Base-by-base conservation (phyloP, 2,113 vertebrate species). In the Dascyllus trimaculatus region DNA sequence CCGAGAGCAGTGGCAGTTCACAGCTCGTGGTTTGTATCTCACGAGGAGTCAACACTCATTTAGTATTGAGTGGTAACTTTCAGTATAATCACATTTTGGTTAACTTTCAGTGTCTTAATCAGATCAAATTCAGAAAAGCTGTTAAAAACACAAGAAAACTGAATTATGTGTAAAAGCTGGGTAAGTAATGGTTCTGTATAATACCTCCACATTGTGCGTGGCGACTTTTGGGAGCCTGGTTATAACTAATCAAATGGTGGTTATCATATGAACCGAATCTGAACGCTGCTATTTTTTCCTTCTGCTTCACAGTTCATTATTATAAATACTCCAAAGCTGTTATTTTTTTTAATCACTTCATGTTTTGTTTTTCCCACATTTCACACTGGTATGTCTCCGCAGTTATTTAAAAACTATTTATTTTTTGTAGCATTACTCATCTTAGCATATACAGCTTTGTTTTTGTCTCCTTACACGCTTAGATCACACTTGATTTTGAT, bases 241-340 rank as follows among this genome's bases (percentile, higher is more conserved):
- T 72, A 29, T 72, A 52, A 63, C 61, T 40, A 60, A 80, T 29
- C 29, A 29, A 29, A 6, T 29, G 29, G 29, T 29, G 29, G 29
- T 56, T 21, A 32, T 54, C 24, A 71, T 19, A 59, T 49, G 14
- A 73, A 35, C 22, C 77, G 51, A 69, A 71, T 70, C 13, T 71
- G 38, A 62, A 15, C 29, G 69, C 74, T 75, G 54, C 75, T 68
- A 22, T 26, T 22, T 69, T 54, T 35, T 35, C 26, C 38, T 9
- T 69, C n/a, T 59, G 14, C 59, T 54, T 80, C 53, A 59, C 9
- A 40, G 62, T 67, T 38, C 15, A 67, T 14, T 11, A 45, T 71
- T 52, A 83, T 72, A 40, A 71, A 72, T 79, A 57, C 81, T 82
- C 43, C 32, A 83, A 81, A 71, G 48, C 22, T 64, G 25, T 17